Base-by-base conservation (phyloP, 2,888 invertebrate genomes). In the Drosophila macrospina region DNA sequence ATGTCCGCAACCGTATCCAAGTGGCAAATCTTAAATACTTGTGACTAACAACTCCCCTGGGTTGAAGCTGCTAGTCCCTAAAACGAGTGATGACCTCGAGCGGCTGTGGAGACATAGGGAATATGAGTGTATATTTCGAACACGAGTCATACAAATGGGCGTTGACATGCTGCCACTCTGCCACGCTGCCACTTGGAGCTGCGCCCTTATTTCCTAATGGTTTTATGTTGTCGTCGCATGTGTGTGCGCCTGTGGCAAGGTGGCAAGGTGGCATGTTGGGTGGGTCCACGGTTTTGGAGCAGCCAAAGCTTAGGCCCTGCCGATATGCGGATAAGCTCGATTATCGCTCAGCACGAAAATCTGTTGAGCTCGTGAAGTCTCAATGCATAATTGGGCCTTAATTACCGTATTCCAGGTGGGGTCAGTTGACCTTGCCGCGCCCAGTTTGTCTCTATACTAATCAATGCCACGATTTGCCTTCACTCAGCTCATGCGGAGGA, bases 131-230 rank as follows among this genome's bases (percentile, higher is more conserved):
- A 47, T 51, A 51, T 20, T 26, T 51, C 41, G 45, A 37, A 28
- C n/a, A 47, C 32, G 26, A 36, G 48, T 55, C 67, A 66, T 51
- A 55, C 61, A 64, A 72, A 57, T 86, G 86, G 86, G 82, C 82
- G 83, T 76, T 68, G 84, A 83, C 83, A 74, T 69, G 83, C 69
- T 61, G 26, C 42, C 10, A 34, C 24, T 24, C 28, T 37, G 66
- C 73, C 10, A 34, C 24, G 24, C 28, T 37, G 66, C 73, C 62
- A 74, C 54, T 56, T 52, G 69, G 65, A 55, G 73, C 73, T 82
- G 80, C 86, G 83, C 87, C 69, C 64, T 69, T 84, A 65, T 87
- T 20, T 20, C 62, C 75, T 87, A 87, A 84, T 84, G 88, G 88
- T 82, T 87, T 87, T 82, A 84, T 85, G 87, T 73, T 84, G 82